Percentiles rank a stretch among this genome's conserved stretches.
These are phyloP conservation scores for Erpobdella octoculata DNA, from an alignment of 2,888 invertebrate species.

Conservation along the genomic window DNA sequence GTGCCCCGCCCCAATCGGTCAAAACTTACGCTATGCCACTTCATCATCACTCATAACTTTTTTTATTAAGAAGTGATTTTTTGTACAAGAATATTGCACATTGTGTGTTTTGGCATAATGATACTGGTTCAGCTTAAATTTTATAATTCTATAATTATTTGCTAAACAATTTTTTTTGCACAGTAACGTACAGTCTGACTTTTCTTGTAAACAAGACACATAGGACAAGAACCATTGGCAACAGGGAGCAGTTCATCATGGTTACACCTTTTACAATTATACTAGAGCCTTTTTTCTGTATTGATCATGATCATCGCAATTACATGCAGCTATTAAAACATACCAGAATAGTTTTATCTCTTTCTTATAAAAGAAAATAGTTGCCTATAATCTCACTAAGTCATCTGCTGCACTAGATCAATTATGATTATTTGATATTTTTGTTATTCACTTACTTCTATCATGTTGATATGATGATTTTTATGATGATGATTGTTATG, in stretches of 20 bases:
- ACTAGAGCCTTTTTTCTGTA: neutral
- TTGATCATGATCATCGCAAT: neutral
- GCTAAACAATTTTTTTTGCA: neutral
- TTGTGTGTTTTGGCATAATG: too few species aligned
- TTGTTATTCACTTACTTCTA: neutral
- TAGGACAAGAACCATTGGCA: slow-evolving; percentile 52
- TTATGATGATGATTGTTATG: neutral
- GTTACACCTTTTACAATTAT: slow-evolving; percentile 41
- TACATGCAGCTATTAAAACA: neutral
- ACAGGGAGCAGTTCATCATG: slow-evolving; percentile 58
- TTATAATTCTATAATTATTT: neutral
- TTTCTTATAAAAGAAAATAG: neutral
- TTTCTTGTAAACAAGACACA: slow-evolving; percentile 53
- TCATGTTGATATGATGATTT: neutral
- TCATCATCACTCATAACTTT: too few species aligned
- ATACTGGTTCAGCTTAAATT: neutral
- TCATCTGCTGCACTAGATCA: too few species aligned
- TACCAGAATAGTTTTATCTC: neutral
- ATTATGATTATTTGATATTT: too few species aligned
- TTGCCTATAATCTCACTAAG: too few species aligned
- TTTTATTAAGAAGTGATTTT: too few species aligned
- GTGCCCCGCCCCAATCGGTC: too few species aligned
- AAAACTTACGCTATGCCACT: too few species aligned
- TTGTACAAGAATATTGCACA: too few species aligned
- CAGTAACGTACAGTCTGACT: slow-evolving; percentile 55